Evolutionary conservation across 2,797 vertebrate genomes (phyloP).

Genomic region (Anabas testudineus): DNA sequence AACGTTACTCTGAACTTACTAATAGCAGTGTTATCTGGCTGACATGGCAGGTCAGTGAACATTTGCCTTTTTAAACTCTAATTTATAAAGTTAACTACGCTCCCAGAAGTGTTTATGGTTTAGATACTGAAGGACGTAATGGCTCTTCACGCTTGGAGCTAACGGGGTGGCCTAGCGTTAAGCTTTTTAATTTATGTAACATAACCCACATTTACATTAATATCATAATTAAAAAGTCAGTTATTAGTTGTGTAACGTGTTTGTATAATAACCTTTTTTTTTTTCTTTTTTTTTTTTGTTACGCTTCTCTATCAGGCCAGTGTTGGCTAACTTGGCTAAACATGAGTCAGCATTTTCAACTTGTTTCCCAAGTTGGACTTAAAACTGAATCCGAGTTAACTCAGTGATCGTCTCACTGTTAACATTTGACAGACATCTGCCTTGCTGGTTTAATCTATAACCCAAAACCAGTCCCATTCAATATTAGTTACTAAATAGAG

Average conservation of each 20-base stretch:
- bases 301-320: not conserved
- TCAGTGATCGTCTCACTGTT: too few relatives aligned
- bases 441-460: too few relatives aligned
- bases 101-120: not conserved
- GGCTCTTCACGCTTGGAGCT: constrained; percentile 5
- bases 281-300: not conserved
- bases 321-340: constrained; percentile 53
- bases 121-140: not conserved
- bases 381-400: too few relatives aligned
- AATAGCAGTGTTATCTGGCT: constrained; percentile 42
- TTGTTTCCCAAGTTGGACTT: constrained; percentile 12
- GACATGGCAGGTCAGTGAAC: constrained; percentile 76
- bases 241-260: not conserved
- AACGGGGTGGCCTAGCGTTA: constrained; percentile 49
- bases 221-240: accelerated
- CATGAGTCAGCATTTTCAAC: constrained; percentile 80
- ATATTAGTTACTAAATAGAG: not conserved
- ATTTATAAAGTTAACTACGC: not conserved
- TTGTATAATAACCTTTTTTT: not conserved
- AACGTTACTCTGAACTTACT: not conserved
- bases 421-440: too few relatives aligned
- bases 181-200: not conserved
- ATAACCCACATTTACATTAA: not conserved
- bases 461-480: too few relatives aligned
- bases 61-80: not conserved